Percentiles rank a stretch among this genome's conserved stretches.
Conservation (phyloP, 1,140 invertebrate species). For the Pseudomyrmex flavicornis region DNA sequence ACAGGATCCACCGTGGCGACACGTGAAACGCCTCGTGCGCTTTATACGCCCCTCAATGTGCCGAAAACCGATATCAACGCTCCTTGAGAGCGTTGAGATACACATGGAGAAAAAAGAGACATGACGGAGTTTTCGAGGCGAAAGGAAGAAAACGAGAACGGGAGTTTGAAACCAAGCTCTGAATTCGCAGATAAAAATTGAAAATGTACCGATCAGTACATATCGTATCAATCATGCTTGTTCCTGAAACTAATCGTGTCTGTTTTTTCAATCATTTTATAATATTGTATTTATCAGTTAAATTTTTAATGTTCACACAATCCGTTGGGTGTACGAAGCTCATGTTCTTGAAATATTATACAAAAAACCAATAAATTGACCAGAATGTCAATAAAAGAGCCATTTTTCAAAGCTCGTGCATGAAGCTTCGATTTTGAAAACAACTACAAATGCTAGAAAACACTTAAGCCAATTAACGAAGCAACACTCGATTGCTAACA, state of each 20-base stretch:
- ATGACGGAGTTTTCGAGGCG: neutral
- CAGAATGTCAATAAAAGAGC: neutral
- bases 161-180: constrained; percentile 23
- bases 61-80: constrained; percentile 65
- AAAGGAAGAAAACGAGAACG: constrained; percentile 36
- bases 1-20: constrained; percentile 18
- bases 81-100: neutral
- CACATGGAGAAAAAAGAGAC: neutral
- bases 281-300: constrained; percentile 46
- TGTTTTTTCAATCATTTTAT: neutral
- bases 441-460: neutral
- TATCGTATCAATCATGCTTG: constrained; percentile 55
- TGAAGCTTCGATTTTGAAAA: neutral
- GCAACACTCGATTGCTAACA: neutral
- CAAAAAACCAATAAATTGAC: neutral
- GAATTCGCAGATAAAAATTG: constrained; percentile 61
- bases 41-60: constrained; percentile 21
- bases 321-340: too few relatives aligned
- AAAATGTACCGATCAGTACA: constrained; percentile 53
- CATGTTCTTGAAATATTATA: neutral
- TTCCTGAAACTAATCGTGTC: neutral
- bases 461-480: neutral
- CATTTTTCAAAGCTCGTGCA: neutral
- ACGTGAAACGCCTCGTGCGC: constrained; percentile 62
- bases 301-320: neutral